Percentiles rank a stretch among this genome's conserved stretches.
Evolutionary conservation across 2,113 vertebrate species (phyloP).

Genomic region (Entomyzon cyanotis): DNA sequence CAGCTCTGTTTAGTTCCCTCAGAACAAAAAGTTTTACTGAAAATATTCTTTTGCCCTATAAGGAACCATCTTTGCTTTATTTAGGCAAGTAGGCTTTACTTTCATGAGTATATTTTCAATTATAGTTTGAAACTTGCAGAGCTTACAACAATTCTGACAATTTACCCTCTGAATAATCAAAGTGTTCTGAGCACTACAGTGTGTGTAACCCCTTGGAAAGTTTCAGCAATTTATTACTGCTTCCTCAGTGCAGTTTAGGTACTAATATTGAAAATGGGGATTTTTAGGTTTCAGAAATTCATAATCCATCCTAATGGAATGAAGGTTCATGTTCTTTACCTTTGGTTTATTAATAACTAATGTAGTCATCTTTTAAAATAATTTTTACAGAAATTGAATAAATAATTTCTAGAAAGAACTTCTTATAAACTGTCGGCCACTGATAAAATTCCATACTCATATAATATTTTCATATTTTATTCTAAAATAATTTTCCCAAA

Average conservation of each 20-base stretch:
- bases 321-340: background rate
- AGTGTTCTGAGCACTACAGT: background rate
- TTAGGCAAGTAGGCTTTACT: background rate
- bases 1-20: conserved; percentile 43
- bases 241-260: background rate
- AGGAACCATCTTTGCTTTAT: background rate
- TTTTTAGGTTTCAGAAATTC: background rate
- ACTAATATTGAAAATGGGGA: background rate
- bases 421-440: background rate
- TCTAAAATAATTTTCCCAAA: background rate
- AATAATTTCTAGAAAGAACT: background rate
- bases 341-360: background rate
- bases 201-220: background rate
- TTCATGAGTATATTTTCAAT: background rate
- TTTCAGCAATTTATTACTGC: background rate
- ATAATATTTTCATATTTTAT: background rate
- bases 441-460: background rate
- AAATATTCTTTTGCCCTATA: conserved; percentile 55
- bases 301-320: background rate
- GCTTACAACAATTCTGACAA: background rate
- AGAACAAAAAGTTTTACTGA: conserved; percentile 24
- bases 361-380: background rate
- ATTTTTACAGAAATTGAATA: background rate
- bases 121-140: background rate
- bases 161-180: background rate